Base-by-base conservation (phyloP, 2,797 vertebrate species). In the Parambassis ranga region DNA sequence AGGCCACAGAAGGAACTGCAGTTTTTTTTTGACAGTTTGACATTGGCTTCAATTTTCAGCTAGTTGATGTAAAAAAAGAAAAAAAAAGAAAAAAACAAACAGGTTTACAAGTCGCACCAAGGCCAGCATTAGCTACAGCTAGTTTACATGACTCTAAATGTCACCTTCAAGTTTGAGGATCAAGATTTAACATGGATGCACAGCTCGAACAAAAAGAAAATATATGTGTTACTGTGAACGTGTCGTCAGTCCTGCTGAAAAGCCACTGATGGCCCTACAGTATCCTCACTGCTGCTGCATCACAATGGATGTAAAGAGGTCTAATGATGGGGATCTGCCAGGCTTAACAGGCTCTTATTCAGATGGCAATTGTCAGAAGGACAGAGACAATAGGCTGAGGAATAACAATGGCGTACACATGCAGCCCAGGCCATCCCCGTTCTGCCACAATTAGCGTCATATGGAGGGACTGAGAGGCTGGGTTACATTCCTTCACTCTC, bases 381-480 rank as follows among this genome's bases (percentile, higher is more conserved):
- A 55, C 15, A 10, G 26, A 82, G 71, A 88, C 87, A 89, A 88
- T 79, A 51, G 84, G 64, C 52, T 3, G 57, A 65, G 77, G 72
- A 69, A 81, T 73, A 77, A 90, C 87, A 88, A 89, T 88, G 73
- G 75, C 7, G 51, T 83, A 76, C 85, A 82, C 77, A 81, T 79
- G 79, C 60, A 83, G 67, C 24, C 67, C 76, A 75, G 77, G 50
- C 81, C 78, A 49, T 84, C 66, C 55, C 82, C 1, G 64, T 60
- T 81, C 81, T 77, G 74, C 59, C 68, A 79, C 83, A 89, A 90
- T 90, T 91, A 90, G 83, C 65, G 53, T 89, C 86, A 86, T 77
- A 90, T 76, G 79, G 79, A 80, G 68, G 62, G 31, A 64, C 63
- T 56, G 50, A 74, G 64, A 69, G 77, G 56, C 46, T 61, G 67